These are phyloP conservation scores for Heterotilapia buettikoferi DNA, from an alignment of 2,113 vertebrate genomes.

Conservation along the genomic window DNA sequence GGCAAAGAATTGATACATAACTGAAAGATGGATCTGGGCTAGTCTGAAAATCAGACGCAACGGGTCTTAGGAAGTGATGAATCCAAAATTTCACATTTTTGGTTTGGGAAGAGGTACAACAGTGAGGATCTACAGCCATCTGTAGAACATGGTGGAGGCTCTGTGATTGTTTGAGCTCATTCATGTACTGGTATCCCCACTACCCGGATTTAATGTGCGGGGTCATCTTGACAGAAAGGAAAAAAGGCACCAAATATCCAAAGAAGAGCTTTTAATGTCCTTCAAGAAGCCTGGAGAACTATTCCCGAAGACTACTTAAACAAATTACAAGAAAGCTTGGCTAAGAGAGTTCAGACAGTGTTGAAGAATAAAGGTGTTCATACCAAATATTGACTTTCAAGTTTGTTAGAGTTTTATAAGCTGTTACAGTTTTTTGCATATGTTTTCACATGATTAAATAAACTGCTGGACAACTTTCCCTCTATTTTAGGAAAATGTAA, in stretches of 20 bases:
- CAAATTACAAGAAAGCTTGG: not conserved
- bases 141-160: not conserved
- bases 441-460: not conserved
- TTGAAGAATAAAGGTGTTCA: not conserved
- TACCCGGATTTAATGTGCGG: not conserved
- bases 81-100: not conserved
- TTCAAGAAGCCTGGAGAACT: not conserved
- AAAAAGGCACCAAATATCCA: not conserved
- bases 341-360: not conserved
- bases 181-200: not conserved
- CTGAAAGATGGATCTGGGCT: not conserved
- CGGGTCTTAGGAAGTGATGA: not conserved
- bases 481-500: not conserved
- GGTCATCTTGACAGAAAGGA: not conserved
- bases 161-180: not conserved
- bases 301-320: not conserved
- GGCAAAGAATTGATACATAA: not conserved
- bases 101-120: not conserved
- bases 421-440: not conserved
- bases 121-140: not conserved
- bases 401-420: not conserved
- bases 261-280: not conserved
- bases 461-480: not conserved
- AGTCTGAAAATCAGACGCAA: not conserved
- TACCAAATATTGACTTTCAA: not conserved